These are phyloP conservation scores for Rotaria sp. DNA, from an alignment of 2,888 invertebrate genomes.

Conservation along the genomic window DNA sequence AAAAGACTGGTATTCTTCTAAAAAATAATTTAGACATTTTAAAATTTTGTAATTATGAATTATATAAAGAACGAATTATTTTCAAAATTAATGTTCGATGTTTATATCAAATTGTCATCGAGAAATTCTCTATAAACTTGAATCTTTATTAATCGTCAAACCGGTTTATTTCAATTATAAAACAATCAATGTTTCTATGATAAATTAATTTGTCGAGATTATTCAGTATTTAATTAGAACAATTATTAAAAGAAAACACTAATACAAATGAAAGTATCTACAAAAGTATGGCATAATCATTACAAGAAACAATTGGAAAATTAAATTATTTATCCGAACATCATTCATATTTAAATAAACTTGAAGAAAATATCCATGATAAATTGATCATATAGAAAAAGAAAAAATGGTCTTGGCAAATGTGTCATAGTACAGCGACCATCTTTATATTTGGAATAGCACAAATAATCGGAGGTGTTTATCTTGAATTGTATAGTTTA, in stretches of 20 bases:
- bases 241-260: not conserved
- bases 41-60: not conserved
- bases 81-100: not conserved
- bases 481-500: not conserved
- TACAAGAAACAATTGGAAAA: not conserved
- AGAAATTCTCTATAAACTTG: not conserved
- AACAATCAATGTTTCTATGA: not conserved
- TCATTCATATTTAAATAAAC: not conserved
- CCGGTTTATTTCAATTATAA: not conserved
- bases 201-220: not conserved
- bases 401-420: not conserved
- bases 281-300: not conserved
- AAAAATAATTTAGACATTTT: not conserved
- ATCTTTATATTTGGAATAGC: not conserved
- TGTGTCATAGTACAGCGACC: not conserved
- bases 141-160: not conserved
- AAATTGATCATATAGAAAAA: not conserved
- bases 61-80: not conserved
- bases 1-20: not conserved
- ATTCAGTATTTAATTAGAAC: not conserved
- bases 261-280: not conserved
- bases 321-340: not conserved
- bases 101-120: not conserved
- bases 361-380: not conserved
- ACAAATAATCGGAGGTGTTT: not conserved